Evolutionary conservation across 2,797 vertebrate species (phyloP).

Genomic region (Melanotaenia maccullochi): DNA sequence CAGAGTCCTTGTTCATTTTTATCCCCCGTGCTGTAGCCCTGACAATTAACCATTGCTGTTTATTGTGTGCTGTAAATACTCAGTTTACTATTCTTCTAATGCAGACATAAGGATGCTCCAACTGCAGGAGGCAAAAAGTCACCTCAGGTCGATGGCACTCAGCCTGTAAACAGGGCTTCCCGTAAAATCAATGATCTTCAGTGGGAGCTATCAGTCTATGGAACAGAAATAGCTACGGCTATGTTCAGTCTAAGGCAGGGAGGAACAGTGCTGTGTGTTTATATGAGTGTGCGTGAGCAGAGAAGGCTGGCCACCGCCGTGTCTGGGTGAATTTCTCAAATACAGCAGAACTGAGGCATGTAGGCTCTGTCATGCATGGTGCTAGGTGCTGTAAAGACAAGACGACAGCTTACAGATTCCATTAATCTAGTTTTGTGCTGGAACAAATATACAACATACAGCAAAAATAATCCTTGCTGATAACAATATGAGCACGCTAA

Average conservation of each 20-base stretch:
- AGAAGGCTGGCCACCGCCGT: conserved; percentile 58
- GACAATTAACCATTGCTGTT: conserved; percentile 64
- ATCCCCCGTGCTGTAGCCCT: conserved; percentile 42
- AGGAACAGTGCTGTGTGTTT: conserved; percentile 70
- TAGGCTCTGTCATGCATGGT: conserved; percentile 50
- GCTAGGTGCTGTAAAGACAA: conserved; percentile 16
- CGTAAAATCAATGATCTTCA: conserved; percentile 99
- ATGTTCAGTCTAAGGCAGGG: conserved; percentile 80
- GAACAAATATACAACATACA: conserved; percentile 34
- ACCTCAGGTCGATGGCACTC: conserved; percentile 99
- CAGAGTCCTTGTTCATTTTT: conserved; percentile 38
- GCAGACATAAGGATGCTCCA: conserved; percentile 85
- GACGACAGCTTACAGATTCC: conserved; percentile 46
- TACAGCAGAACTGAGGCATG: conserved; percentile 63
- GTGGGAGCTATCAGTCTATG: conserved; percentile 91
- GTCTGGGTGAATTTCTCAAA: conserved; percentile 71
- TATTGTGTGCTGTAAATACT: conserved; percentile 62
- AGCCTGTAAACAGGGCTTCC: conserved; percentile 99
- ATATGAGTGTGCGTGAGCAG: conserved; percentile 59
- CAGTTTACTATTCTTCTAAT: conserved; percentile 84
- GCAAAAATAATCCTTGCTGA: conserved; percentile 47
- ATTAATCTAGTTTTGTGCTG: conserved; percentile 22
- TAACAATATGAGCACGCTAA: conserved; percentile 47
- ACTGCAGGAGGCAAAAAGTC: conserved; percentile 98
- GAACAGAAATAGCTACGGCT: conserved; percentile 87